Evolutionary conservation across 2,888 invertebrate genomes (phyloP), one percentile per base, ranked within the genome.

Genomic region (Drosophila falleni): DNA sequence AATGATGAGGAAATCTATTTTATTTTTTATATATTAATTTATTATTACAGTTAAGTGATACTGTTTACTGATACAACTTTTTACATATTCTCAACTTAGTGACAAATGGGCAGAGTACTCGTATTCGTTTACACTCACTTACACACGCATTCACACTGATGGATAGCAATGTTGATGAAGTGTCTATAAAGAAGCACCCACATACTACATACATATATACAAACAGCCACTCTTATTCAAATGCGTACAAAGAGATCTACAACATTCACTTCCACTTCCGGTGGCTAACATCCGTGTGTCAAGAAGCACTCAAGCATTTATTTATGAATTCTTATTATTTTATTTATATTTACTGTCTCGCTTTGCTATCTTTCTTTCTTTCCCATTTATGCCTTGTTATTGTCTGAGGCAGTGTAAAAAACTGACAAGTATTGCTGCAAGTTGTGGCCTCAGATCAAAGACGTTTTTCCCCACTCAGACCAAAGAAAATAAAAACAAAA

Each of bases 311-410:
- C 75, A 69, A 74, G 84, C 88, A 85, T 87, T 81, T 67, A 89
- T 85, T 89, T 84, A 89, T 89, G 88, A 81, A 81, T 84, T 89
- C 81, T 87, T 87, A 87, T 85, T 71, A 81, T 81, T 59, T 72
- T 63, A 54, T 73, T 54, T 70, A 53, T 61, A 46, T 23, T 54
- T 19, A n/a, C 53, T 74, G 55, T 55, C 26, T 42, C 33, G 54
- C 39, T n/a, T 54, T 31, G 46, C 51, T 5, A 31, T n/a, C n/a
- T 16, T 23, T 37, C 49, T 23, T 23, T 42, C 13, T 26, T 19
- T 44, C n/a, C n/a, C 13, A 49, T 35, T 51, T 44, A 6, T 26
- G 33, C 9, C 41, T 33, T 47, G 39, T 59, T 47, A 23, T 54
- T 55, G 61, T 49, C 26, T 35, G 5, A 11, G 55, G 8, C 16